A percentile compares a stretch with the other conserved stretches of the same genome.
Evolutionary conservation across 2,888 invertebrate species (phyloP).

Genomic region (Scrobipalpa atriplicella): DNA sequence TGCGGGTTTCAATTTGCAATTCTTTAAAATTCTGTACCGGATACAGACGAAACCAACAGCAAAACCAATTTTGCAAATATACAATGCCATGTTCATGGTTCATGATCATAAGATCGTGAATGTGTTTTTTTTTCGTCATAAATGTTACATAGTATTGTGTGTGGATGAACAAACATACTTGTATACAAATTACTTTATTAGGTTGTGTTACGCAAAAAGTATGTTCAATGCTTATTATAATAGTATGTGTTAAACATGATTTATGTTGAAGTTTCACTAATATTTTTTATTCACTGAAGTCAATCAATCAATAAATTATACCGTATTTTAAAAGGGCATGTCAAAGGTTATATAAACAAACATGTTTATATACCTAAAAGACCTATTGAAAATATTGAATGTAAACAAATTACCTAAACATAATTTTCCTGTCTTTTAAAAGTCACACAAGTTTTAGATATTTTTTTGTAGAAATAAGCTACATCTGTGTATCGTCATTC

Average conservation of each 20-base stretch:
- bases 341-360: background rate
- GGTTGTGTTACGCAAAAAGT: background rate
- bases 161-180: conserved; percentile 14
- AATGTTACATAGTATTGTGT: conserved; percentile 16
- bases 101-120: conserved; percentile 22
- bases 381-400: background rate
- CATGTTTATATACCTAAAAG: background rate
- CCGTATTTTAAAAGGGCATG: background rate
- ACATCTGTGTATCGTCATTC: too few relatives aligned
- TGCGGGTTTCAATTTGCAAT: background rate
- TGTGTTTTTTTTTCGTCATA: conserved; percentile 21
- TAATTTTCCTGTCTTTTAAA: too few relatives aligned
- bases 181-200: conserved; percentile 16
- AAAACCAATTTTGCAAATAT: conserved; percentile 6
- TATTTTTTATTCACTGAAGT: too few relatives aligned
- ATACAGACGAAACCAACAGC: background rate
- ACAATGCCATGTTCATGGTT: conserved; percentile 28
- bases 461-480: too few relatives aligned
- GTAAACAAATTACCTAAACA: too few relatives aligned
- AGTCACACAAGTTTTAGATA: too few relatives aligned
- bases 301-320: too few relatives aligned
- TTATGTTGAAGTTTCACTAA: background rate
- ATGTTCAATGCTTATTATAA: background rate
- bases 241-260: background rate
- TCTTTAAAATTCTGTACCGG: too few relatives aligned